Conservation (phyloP, 2,888 invertebrate species). For the Phortica okadai region DNA sequence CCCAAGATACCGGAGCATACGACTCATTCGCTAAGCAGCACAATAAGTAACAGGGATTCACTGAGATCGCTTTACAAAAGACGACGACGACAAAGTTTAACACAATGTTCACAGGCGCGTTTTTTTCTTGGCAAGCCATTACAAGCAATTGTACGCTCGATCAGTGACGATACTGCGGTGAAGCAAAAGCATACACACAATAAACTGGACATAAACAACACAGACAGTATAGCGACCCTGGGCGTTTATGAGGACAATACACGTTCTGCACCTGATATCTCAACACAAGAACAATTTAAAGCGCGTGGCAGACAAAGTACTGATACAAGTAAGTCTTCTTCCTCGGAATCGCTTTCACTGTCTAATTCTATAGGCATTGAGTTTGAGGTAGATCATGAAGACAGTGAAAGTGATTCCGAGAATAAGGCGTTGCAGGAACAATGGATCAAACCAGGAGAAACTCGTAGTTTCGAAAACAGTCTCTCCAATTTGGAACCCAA, state of each 20-base stretch:
- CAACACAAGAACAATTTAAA: constrained; percentile 42
- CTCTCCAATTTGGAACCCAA: constrained; percentile 59
- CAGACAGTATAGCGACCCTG: constrained; percentile 37
- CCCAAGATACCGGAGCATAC: constrained; percentile 73
- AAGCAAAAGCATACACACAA: constrained; percentile 7
- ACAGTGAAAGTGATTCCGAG: constrained; percentile 38
- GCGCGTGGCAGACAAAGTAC: not conserved
- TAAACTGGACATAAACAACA: constrained; percentile 11
- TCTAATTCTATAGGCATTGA: not conserved
- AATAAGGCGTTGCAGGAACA: constrained; percentile 60
- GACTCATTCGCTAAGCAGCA: constrained; percentile 78
- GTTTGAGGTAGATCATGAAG: constrained; percentile 46
- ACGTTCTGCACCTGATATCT: constrained; percentile 66
- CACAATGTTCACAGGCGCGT: constrained; percentile 41
- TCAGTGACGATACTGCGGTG: constrained; percentile 68
- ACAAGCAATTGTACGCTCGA: constrained; percentile 66
- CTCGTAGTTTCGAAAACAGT: constrained; percentile 67
- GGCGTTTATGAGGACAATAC: constrained; percentile 60
- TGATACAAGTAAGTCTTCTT: constrained; percentile 29
- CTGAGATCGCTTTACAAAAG: constrained; percentile 41
- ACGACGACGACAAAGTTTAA: constrained; percentile 50
- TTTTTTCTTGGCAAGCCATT: constrained; percentile 43
- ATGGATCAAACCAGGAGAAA: constrained; percentile 74
- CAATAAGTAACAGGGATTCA: constrained; percentile 75
- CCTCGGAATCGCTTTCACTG: constrained; percentile 25